A percentile compares a stretch with the other conserved stretches of the same genome.
Evolutionary conservation across 2,113 vertebrate species (phyloP).

Genomic region (Pipra filicauda): DNA sequence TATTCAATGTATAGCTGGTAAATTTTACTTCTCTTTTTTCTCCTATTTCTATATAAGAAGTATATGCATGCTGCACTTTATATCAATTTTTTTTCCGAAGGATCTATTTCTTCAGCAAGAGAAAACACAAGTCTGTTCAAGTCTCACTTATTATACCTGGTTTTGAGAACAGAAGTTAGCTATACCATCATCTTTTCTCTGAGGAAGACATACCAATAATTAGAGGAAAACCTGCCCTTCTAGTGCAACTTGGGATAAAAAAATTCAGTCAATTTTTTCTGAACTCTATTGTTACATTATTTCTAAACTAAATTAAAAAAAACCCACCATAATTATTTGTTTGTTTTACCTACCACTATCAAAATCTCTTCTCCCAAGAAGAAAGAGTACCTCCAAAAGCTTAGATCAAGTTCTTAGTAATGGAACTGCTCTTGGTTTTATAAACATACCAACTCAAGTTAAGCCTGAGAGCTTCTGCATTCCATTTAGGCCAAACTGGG

Average conservation of each 20-base stretch:
- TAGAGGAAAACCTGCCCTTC: neutral
- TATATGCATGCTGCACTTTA: neutral
- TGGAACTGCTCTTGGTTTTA: neutral
- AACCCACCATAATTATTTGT: neutral
- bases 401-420: neutral
- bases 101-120: neutral
- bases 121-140: neutral
- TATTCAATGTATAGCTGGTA: conserved; percentile 5
- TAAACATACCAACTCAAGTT: neutral
- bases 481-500: neutral
- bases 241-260: neutral
- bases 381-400: neutral
- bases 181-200: neutral
- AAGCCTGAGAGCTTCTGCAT: neutral
- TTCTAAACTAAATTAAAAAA: neutral
- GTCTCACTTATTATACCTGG: neutral
- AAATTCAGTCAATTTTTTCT: neutral
- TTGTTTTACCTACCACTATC: neutral
- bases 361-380: neutral
- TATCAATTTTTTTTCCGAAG: neutral
- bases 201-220: neutral
- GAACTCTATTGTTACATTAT: neutral
- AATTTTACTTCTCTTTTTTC: neutral
- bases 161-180: neutral
- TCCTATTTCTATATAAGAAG: neutral